Conservation (phyloP, 2,113 vertebrate species). For the Microcebus griseorufus region DNA sequence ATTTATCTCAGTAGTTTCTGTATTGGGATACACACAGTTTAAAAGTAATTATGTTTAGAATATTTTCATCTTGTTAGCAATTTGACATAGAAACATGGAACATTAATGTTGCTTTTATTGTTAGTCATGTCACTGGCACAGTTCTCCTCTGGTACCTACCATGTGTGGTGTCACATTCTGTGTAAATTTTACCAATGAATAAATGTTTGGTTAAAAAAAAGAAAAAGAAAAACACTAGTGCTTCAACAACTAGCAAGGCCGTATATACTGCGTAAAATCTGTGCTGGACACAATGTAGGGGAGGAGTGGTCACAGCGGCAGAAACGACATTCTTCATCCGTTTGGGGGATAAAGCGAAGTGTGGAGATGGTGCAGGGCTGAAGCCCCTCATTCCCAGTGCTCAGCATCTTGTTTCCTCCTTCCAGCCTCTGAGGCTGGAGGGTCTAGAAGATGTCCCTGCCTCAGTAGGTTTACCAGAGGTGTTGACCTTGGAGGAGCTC, state of each 20-base stretch:
- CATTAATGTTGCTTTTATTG: background rate
- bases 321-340: background rate
- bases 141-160: constrained; percentile 56
- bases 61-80: constrained; percentile 59
- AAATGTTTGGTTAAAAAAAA: constrained; percentile 62
- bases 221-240: too few relatives aligned
- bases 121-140: constrained; percentile 54
- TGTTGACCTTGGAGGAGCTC: background rate
- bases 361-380: background rate
- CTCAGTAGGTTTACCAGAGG: background rate
- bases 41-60: constrained; percentile 26
- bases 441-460: background rate
- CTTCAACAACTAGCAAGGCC: background rate
- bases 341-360: background rate
- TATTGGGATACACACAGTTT: background rate
- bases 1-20: constrained; percentile 36
- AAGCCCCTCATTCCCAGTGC: background rate
- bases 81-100: background rate
- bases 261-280: background rate
- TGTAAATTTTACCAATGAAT: constrained; percentile 80
- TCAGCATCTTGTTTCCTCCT: background rate
- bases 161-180: constrained; percentile 53
- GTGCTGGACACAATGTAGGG: background rate
- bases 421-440: background rate
- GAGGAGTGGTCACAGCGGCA: background rate